Evolutionary conservation across 2,888 invertebrate species (phyloP).

Genomic region (Antheraea assamensis): DNA sequence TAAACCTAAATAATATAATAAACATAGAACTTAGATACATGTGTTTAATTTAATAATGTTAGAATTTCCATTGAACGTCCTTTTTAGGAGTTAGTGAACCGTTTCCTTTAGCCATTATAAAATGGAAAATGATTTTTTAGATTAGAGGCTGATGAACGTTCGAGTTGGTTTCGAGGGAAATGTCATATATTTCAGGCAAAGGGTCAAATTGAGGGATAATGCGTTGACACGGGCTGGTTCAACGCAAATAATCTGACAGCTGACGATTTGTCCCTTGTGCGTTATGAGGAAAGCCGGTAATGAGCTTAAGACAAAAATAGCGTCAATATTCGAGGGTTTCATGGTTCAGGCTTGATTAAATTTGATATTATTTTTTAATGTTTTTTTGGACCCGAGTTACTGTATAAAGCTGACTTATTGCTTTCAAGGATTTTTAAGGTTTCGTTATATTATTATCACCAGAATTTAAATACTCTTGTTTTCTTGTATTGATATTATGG

Average conservation of each 20-base stretch:
- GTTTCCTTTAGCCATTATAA: conserved; percentile 7
- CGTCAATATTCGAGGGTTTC: conserved; percentile 29
- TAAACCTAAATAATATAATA: not conserved
- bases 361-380: not conserved
- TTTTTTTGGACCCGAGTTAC: not conserved
- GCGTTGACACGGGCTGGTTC: conserved; percentile 49
- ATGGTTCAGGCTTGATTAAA: not conserved
- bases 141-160: conserved; percentile 43
- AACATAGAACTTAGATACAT: not conserved
- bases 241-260: conserved; percentile 57
- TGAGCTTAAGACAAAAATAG: conserved; percentile 43
- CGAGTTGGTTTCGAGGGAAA: conserved; percentile 50
- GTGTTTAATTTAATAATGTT: not conserved
- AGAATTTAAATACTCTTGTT: not conserved
- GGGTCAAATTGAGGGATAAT: conserved; percentile 62
- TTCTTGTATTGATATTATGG: not conserved
- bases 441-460: not conserved
- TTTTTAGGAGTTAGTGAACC: not conserved
- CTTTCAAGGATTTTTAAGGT: not conserved
- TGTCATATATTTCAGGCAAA: conserved; percentile 52
- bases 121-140: conserved; percentile 10
- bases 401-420: not conserved
- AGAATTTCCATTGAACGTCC: not conserved
- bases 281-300: conserved; percentile 47
- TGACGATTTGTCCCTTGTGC: conserved; percentile 44